Percentiles rank a stretch among this genome's conserved stretches.
Conservation (phyloP, 2,888 invertebrate genomes). For the Caenorhabditis macrosperma region DNA sequence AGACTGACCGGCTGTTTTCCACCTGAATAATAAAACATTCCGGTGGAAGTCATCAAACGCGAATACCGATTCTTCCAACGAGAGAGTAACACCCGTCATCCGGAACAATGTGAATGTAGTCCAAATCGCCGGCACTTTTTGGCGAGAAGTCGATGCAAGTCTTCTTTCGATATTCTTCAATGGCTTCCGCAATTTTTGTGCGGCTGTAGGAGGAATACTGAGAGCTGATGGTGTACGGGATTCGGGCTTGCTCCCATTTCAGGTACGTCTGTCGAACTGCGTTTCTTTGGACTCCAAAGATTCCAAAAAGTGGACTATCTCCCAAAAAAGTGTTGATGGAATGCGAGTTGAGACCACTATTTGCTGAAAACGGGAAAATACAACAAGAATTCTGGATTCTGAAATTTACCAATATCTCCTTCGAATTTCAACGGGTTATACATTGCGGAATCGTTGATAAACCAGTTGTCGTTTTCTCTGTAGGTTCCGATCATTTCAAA, state of each 20-base stretch:
- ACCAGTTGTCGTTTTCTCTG: slow-evolving; percentile 54
- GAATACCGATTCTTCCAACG: slow-evolving; percentile 76
- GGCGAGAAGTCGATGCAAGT: slow-evolving; percentile 78
- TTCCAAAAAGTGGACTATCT: slow-evolving; percentile 67
- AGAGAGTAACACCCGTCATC: slow-evolving; percentile 80
- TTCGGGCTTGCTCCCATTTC: slow-evolving; percentile 77
- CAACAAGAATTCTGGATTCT: no score
- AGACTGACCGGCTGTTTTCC: slow-evolving; percentile 80
- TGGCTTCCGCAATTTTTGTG: slow-evolving; percentile 77
- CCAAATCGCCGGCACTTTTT: slow-evolving; percentile 75
- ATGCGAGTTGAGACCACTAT: slow-evolving; percentile 69
- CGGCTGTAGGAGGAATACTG: slow-evolving; percentile 77
- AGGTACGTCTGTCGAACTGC: slow-evolving; percentile 78
- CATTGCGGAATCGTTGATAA: slow-evolving; percentile 77
- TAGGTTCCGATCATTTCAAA: slow-evolving; percentile 63
- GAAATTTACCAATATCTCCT: slow-evolving; percentile 77
- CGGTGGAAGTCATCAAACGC: neutral
- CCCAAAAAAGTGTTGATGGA: slow-evolving; percentile 70
- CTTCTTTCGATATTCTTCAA: slow-evolving; percentile 75
- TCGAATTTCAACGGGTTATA: slow-evolving; percentile 77
- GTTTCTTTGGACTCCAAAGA: slow-evolving; percentile 74
- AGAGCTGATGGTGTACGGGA: slow-evolving; percentile 78
- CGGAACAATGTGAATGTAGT: slow-evolving; percentile 80
- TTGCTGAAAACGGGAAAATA: slow-evolving; percentile 64
- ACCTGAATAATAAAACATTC: slow-evolving; percentile 69